These are phyloP conservation scores for Sebastes paucispinis DNA, from an alignment of 2,797 vertebrate species.

Conservation along the genomic window DNA sequence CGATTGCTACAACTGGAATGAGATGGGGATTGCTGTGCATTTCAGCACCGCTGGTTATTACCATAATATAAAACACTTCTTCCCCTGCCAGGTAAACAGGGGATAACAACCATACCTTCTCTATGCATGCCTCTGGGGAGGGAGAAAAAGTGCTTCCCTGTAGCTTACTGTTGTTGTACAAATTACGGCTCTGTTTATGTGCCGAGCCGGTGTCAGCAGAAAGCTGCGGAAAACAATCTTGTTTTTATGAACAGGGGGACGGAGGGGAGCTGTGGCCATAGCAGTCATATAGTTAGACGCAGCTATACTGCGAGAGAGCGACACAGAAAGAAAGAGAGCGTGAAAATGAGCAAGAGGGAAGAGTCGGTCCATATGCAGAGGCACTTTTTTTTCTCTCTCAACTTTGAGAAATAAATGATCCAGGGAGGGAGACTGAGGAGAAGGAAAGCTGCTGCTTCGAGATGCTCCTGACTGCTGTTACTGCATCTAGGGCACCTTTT, in stretches of 20 bases:
- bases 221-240: constrained; percentile 74
- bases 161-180: constrained; percentile 81
- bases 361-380: constrained; percentile 18
- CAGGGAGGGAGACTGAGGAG: constrained; percentile 10
- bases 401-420: constrained; percentile 21
- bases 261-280: constrained; percentile 55
- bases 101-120: constrained; percentile 76
- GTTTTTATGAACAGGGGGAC: constrained; percentile 75
- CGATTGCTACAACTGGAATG: constrained; percentile 40
- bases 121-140: constrained; percentile 61
- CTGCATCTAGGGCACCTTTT: constrained; percentile 73
- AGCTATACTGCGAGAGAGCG: constrained; percentile 45
- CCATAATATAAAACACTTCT: constrained; percentile 73
- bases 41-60: constrained; percentile 71
- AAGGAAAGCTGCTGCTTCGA: constrained; percentile 8
- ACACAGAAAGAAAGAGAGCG: constrained; percentile 5
- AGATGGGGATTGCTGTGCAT: constrained; percentile 60
- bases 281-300: constrained; percentile 46
- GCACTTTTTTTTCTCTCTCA: constrained; percentile 18
- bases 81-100: constrained; percentile 75
- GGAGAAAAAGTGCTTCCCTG: constrained; percentile 57
- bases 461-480: constrained; percentile 40
- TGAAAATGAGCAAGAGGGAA: constrained; percentile 18
- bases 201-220: constrained; percentile 73
- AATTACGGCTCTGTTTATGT: constrained; percentile 83